Percentiles rank a stretch among this genome's conserved stretches.
Evolutionary conservation across 2,888 invertebrate species (phyloP).

Genomic region (Endotricha flammealis): DNA sequence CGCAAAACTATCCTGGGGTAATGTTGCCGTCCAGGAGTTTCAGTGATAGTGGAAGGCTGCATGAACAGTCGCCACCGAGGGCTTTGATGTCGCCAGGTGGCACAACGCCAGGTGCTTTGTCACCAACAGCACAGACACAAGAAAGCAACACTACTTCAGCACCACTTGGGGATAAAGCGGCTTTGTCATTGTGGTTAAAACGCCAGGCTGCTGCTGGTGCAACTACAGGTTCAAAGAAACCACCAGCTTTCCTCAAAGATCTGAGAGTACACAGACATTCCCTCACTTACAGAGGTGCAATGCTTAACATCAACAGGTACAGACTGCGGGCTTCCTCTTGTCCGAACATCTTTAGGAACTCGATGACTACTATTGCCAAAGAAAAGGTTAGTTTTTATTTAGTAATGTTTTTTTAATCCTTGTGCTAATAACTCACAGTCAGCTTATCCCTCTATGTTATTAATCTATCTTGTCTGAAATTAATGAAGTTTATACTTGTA

Average conservation of each 20-base stretch:
- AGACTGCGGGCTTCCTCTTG: conserved; percentile 91
- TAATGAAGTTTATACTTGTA: too few relatives aligned
- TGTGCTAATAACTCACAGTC: too few relatives aligned
- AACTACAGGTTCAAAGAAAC: conserved; percentile 60
- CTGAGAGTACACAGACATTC: conserved; percentile 86
- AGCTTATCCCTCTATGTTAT: too few relatives aligned
- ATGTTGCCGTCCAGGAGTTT: conserved; percentile 85
- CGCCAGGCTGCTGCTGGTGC: conserved; percentile 61
- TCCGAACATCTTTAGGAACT: conserved; percentile 92
- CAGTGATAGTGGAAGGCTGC: conserved; percentile 78
- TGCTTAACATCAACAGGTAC: conserved; percentile 90
- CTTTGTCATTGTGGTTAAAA: conserved; percentile 77
- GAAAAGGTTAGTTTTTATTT: conserved; percentile 83
- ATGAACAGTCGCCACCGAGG: conserved; percentile 60
- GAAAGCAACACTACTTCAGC: conserved; percentile 32
- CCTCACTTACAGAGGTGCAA: conserved; percentile 90
- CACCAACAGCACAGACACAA: conserved; percentile 40
- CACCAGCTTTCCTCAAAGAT: conserved; percentile 85
- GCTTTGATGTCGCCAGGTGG: conserved; percentile 48
- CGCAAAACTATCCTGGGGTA: conserved; percentile 86
- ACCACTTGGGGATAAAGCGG: conserved; percentile 60
- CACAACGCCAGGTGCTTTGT: conserved; percentile 37
- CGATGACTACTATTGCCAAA: conserved; percentile 90
- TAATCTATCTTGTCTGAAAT: too few relatives aligned
- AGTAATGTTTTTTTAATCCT: too few relatives aligned